Evolutionary conservation across 2,797 vertebrate genomes (phyloP).

Genomic region (Ptychadena robeensis): DNA sequence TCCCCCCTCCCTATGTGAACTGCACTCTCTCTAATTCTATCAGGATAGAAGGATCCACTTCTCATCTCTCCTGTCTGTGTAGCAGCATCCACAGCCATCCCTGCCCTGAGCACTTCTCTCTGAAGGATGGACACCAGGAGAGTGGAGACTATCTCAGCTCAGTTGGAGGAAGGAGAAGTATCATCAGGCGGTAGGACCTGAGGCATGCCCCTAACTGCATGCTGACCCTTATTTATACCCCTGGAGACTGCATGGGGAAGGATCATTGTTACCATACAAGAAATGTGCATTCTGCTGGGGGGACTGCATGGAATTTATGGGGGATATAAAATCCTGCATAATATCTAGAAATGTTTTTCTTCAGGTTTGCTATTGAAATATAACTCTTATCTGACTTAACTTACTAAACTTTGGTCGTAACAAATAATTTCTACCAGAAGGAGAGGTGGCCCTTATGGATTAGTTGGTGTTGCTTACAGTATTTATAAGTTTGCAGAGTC

Average conservation of each 20-base stretch:
- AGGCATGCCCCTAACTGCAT: constrained; percentile 61
- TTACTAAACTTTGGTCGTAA: too few relatives aligned
- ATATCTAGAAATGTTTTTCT: constrained; percentile 6
- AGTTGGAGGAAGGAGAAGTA: constrained; percentile 79
- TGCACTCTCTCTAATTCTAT: constrained; percentile 10
- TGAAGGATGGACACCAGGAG: constrained; percentile 79
- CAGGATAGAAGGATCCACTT: constrained; percentile 15
- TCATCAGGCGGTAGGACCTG: constrained; percentile 88
- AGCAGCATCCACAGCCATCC: background rate
- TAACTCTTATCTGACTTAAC: background rate
- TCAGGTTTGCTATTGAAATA: constrained; percentile 19
- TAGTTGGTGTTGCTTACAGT: too few relatives aligned
- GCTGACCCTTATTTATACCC: constrained; percentile 21
- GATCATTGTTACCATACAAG: background rate
- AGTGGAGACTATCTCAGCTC: constrained; percentile 84
- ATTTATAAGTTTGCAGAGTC: too few relatives aligned
- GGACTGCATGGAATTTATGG: background rate
- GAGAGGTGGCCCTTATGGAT: too few relatives aligned
- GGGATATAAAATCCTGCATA: background rate
- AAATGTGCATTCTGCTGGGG: background rate
- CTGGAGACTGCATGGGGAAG: constrained; percentile 24
- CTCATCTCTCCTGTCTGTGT: constrained; percentile 3
- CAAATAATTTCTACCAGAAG: background rate
- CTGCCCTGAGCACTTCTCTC: background rate
- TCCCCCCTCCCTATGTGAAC: background rate